A percentile compares a stretch with the other conserved stretches of the same genome.
These are phyloP conservation scores for Mionectes macconnelli DNA, from an alignment of 2,113 vertebrate genomes.

Conservation along the genomic window DNA sequence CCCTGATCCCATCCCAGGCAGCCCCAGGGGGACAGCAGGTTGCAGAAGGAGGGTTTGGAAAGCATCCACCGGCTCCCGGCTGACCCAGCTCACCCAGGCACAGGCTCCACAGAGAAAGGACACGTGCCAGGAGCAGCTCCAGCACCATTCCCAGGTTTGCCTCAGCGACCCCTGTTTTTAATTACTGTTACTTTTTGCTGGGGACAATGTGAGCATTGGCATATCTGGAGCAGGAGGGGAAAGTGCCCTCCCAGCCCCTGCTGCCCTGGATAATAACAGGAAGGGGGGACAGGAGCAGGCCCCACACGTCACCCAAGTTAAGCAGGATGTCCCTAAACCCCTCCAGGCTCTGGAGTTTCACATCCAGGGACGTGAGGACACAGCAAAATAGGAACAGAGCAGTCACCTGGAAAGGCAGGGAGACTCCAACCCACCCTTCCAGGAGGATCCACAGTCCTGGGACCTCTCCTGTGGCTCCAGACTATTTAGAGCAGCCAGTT, in stretches of 20 bases:
- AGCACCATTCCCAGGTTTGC: neutral
- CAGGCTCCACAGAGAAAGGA: neutral
- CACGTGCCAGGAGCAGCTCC: neutral
- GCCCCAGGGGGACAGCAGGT: neutral
- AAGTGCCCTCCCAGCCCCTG: neutral
- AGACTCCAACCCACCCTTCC: neutral
- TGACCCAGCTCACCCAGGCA: neutral
- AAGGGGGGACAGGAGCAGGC: neutral
- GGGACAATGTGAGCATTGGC: accelerated
- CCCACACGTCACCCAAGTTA: neutral
- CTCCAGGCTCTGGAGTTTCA: neutral
- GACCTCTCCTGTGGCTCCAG: neutral
- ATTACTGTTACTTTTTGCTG: neutral
- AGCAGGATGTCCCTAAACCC: neutral
- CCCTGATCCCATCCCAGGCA: neutral
- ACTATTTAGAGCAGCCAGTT: neutral
- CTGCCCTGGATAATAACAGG: neutral
- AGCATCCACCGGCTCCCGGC: neutral
- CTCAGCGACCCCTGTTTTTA: neutral
- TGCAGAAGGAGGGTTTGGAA: neutral
- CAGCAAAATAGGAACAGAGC: neutral
- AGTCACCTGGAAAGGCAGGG: neutral
- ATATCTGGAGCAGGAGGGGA: neutral
- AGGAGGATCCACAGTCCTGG: neutral
- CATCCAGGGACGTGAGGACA: accelerated